Conservation (phyloP, 2,888 invertebrate genomes). For the Notodonta dromedarius region DNA sequence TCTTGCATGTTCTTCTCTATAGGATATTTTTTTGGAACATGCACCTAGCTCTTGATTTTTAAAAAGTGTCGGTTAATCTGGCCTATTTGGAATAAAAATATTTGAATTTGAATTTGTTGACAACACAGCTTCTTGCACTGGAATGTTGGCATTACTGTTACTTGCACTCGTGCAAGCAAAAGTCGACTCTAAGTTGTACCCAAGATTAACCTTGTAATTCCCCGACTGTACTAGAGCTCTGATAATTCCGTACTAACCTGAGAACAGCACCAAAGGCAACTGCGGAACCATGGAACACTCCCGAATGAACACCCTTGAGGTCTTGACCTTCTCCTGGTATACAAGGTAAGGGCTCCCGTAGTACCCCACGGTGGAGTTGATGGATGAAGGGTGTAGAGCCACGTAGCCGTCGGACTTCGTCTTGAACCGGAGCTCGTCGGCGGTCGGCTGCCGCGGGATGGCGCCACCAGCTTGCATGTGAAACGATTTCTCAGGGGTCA, state of each 20-base stretch:
- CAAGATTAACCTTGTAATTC: no score
- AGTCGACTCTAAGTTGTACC: no score
- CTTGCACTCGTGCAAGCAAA: no score
- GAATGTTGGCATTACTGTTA: no score
- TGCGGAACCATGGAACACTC: constrained; percentile 93
- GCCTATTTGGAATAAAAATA: no score
- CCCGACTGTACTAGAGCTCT: no score
- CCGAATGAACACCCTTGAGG: constrained; percentile 90
- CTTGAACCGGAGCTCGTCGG: constrained; percentile 89
- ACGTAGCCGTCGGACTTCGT: constrained; percentile 90
- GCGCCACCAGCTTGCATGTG: constrained; percentile 89
- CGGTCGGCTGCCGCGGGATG: constrained; percentile 87
- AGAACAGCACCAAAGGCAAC: constrained; percentile 88
- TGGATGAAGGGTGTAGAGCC: constrained; percentile 90
- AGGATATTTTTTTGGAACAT: no score
- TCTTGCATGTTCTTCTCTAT: no score
- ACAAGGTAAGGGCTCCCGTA: constrained; percentile 91
- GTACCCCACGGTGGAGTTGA: constrained; percentile 86
- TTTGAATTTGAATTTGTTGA: no score
- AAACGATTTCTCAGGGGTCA: constrained; percentile 91
- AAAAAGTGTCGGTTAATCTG: no score
- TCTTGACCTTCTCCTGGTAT: constrained; percentile 93
- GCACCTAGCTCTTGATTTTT: no score
- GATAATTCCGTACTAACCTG: constrained; percentile 55
- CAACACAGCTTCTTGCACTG: no score